Conservation (phyloP, 2,797 vertebrate genomes). For the Eulemur rubriventer region DNA sequence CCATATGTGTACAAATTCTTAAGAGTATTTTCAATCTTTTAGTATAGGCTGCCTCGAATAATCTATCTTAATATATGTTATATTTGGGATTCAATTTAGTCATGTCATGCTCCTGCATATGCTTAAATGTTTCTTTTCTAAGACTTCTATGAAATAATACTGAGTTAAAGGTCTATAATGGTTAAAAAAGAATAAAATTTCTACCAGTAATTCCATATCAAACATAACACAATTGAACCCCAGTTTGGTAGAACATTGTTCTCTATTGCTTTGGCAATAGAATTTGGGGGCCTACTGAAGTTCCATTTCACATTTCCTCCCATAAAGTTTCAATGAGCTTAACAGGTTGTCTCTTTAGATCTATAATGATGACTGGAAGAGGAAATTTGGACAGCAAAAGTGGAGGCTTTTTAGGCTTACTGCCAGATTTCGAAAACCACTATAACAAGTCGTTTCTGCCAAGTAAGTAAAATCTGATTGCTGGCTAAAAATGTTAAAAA, state of each 20-base stretch:
- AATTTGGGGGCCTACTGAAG: constrained; percentile 47
- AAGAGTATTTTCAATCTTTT: background rate
- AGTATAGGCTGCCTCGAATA: background rate
- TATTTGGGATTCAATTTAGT: constrained; percentile 18
- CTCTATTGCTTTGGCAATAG: constrained; percentile 39
- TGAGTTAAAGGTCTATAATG: background rate
- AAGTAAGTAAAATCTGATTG: constrained; percentile 86
- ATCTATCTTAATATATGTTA: background rate
- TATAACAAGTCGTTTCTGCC: constrained; percentile 85
- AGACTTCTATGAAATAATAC: constrained; percentile 8
- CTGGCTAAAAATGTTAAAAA: constrained; percentile 84
- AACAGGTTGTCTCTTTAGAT: constrained; percentile 83
- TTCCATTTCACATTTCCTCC: constrained; percentile 64
- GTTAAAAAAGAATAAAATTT: constrained; percentile 19
- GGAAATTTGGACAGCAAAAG: constrained; percentile 84
- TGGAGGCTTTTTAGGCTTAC: constrained; percentile 81
- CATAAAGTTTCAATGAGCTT: constrained; percentile 76
- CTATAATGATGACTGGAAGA: constrained; percentile 83
- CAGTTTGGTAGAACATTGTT: constrained; percentile 17
- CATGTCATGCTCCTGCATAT: background rate
- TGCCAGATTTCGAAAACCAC: constrained; percentile 85
- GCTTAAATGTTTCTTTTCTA: constrained; percentile 1
- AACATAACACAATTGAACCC: constrained; percentile 26
- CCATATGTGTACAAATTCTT: background rate
- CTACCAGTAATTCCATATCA: constrained; percentile 29